These are phyloP conservation scores for Thamnaconus septentrionalis DNA, from an alignment of 2,113 vertebrate species.

Conservation along the genomic window DNA sequence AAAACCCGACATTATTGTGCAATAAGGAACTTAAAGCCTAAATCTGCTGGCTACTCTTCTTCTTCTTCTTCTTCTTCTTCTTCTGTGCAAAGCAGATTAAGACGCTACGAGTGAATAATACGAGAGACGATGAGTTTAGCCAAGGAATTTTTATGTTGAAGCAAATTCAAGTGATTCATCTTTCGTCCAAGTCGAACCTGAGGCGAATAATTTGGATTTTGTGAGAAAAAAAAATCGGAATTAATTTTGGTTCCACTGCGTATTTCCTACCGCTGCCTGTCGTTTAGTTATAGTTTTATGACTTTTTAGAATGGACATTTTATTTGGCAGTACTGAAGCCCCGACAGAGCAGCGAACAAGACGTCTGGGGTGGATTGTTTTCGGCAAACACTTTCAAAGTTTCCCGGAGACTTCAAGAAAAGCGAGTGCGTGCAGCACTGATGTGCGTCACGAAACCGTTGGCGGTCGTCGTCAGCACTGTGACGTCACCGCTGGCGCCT, in stretches of 20 bases:
- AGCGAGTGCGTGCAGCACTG: background rate
- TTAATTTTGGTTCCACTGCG: too few relatives aligned
- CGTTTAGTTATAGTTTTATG: too few relatives aligned
- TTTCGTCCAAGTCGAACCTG: conserved; percentile 14
- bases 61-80: background rate
- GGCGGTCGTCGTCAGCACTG: conserved; percentile 8
- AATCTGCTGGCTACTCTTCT: conserved; percentile 12
- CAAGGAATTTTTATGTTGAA: conserved; percentile 19
- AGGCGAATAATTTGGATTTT: background rate
- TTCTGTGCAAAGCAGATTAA: conserved; percentile 20
- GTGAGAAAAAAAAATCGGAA: too few relatives aligned
- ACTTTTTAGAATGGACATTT: too few relatives aligned
- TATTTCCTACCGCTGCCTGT: too few relatives aligned
- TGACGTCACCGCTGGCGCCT: conserved; percentile 12
- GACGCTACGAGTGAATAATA: conserved; percentile 23
- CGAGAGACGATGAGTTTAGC: conserved; percentile 22
- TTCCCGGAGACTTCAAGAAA: background rate
- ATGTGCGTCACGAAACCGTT: too few relatives aligned
- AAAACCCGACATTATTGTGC: conserved; percentile 11
- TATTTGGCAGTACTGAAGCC: too few relatives aligned
- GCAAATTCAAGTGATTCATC: conserved; percentile 20
- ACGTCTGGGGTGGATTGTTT: background rate
- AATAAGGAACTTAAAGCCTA: conserved; percentile 11
- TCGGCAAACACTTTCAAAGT: background rate
- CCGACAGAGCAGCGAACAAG: background rate